These are phyloP conservation scores for Bergia puertoricense DNA, from an alignment of 92 coral and sea anemone genomes.

Conservation along the genomic window DNA sequence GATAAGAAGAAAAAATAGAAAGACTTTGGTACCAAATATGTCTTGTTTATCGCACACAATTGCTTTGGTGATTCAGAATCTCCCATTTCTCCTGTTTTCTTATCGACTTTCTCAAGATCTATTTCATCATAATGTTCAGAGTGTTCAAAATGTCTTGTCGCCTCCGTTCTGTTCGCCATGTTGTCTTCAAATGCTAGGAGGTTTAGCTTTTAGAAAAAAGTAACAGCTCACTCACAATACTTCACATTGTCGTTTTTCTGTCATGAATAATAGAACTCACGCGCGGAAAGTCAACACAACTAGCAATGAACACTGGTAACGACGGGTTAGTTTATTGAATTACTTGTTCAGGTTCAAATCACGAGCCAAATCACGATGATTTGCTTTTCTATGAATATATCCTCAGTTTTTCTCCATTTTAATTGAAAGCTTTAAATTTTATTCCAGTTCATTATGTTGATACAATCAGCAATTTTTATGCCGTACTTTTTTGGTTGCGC, in stretches of 20 bases:
- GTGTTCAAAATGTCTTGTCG: not conserved
- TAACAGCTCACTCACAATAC: conserved; percentile 4
- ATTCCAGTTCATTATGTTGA: not conserved
- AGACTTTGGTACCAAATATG: conserved; percentile 75
- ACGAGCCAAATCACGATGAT: not conserved
- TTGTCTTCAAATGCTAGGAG: not conserved
- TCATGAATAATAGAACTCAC: conserved; percentile 38
- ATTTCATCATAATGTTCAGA: conserved; percentile 3
- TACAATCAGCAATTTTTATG: not conserved
- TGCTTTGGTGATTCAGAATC: conserved; percentile 16
- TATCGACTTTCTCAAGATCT: conserved; percentile 28
- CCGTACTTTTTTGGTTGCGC: not conserved
- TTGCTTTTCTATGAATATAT: not conserved
- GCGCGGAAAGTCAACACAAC: conserved; percentile 32
- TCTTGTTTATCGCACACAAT: conserved; percentile 61
- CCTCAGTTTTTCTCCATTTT: not conserved
- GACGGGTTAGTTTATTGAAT: conserved; percentile 7
- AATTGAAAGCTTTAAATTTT: not conserved
- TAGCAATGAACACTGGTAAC: conserved; percentile 13
- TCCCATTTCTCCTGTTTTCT: not conserved
- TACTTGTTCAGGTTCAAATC: not conserved
- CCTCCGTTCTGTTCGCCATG: conserved; percentile 4
- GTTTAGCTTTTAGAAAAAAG: not conserved
- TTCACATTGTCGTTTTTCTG: not conserved
- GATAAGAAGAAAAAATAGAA: conserved; percentile 83